These are phyloP conservation scores for Andinoacara biseriatus DNA, from an alignment of 2,113 vertebrate genomes.

Conservation along the genomic window DNA sequence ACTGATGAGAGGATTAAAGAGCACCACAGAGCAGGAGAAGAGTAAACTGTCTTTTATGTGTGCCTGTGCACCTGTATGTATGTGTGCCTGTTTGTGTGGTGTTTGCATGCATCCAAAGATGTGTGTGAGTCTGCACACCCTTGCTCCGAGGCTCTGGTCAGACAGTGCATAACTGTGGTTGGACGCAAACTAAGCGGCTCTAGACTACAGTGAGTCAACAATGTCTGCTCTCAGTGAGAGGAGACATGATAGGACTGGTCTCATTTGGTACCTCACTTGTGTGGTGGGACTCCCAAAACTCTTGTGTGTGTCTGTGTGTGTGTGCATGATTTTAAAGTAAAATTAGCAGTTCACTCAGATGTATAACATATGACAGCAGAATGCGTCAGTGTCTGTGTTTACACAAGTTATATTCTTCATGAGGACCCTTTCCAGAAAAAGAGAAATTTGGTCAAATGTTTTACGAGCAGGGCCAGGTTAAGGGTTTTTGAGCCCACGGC, in stretches of 20 bases:
- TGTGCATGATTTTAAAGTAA: conserved; percentile 18
- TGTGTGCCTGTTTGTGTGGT: conserved; percentile 59
- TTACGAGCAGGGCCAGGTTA: neutral
- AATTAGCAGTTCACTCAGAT: conserved; percentile 36
- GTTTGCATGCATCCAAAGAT: conserved; percentile 60
- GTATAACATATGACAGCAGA: conserved; percentile 28
- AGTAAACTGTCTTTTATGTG: conserved; percentile 8
- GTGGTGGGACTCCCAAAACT: conserved; percentile 37
- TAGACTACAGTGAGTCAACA: conserved; percentile 80
- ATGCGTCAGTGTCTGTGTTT: conserved; percentile 31
- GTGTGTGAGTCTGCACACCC: conserved; percentile 66
- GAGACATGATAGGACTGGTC: conserved; percentile 76
- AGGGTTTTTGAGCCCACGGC: neutral
- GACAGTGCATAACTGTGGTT: conserved; percentile 82
- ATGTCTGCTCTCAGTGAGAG: conserved; percentile 71
- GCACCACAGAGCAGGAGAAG: conserved; percentile 44
- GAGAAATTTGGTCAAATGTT: neutral
- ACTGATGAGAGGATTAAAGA: conserved; percentile 30
- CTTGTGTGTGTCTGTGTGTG: neutral
- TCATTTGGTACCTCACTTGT: conserved; percentile 54
- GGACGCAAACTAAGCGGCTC: conserved; percentile 65
- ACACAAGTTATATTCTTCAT: conserved; percentile 18
- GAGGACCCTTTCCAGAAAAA: neutral
- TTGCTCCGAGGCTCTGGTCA: conserved; percentile 76
- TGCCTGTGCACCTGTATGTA: conserved; percentile 46